Evolutionary conservation across 2,888 invertebrate genomes (phyloP).

Genomic region (Torymus auratus): DNA sequence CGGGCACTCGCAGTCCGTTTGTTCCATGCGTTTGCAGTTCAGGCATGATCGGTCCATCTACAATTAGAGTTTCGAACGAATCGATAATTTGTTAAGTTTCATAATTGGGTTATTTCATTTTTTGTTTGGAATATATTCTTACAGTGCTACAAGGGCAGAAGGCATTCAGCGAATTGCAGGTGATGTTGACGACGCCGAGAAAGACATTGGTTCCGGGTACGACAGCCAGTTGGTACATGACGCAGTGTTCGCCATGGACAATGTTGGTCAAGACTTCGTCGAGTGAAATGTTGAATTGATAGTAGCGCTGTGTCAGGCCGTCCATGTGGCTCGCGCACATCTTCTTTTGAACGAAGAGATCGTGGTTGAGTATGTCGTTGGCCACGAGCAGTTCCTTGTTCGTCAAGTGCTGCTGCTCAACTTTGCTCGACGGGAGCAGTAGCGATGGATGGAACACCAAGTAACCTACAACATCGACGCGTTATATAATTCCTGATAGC

Average conservation of each 20-base stretch:
- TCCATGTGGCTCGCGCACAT: conserved; percentile 91
- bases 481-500: neutral
- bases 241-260: conserved; percentile 91
- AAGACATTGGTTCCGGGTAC: conserved; percentile 93
- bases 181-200: conserved; percentile 91
- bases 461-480: conserved; percentile 78
- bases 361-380: conserved; percentile 92
- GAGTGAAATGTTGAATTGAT: conserved; percentile 89
- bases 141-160: conserved; percentile 96
- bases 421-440: conserved; percentile 82
- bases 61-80: conserved; percentile 50
- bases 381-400: conserved; percentile 94
- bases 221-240: conserved; percentile 89
- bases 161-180: conserved; percentile 87
- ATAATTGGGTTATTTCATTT: neutral
- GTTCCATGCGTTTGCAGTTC: conserved; percentile 96
- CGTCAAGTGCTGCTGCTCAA: conserved; percentile 92
- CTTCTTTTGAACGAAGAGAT: conserved; percentile 88
- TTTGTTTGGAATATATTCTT: conserved; percentile 60
- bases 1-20: conserved; percentile 95
- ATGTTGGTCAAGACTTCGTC: conserved; percentile 87
- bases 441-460: conserved; percentile 91
- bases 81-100: neutral
- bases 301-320: conserved; percentile 88
- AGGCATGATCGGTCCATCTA: conserved; percentile 89